A percentile compares a stretch with the other conserved stretches of the same genome.
Conservation (phyloP, 64 coral and sea anemone species). For the Stichodactyla helianthus region DNA sequence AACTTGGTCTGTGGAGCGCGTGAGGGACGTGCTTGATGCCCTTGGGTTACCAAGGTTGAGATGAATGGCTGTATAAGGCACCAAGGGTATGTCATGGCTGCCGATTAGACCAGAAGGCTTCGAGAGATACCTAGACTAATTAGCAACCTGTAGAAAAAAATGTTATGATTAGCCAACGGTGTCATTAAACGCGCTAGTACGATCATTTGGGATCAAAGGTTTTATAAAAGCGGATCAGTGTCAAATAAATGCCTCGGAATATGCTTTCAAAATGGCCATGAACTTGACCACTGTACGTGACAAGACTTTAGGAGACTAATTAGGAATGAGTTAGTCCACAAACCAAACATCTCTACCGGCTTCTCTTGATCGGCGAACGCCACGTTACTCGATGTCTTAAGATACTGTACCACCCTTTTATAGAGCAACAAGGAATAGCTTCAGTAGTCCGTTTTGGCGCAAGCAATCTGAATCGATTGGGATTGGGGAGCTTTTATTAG, state of each 20-base stretch:
- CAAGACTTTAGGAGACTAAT: not conserved
- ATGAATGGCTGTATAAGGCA: not conserved
- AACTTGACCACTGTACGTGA: not conserved
- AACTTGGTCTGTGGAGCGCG: not conserved
- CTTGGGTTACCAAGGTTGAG: not conserved
- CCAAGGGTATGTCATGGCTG: not conserved
- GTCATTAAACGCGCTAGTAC: not conserved
- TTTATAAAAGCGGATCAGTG: not conserved
- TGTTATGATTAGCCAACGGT: not conserved
- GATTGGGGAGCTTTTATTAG: not conserved
- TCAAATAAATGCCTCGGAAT: not conserved
- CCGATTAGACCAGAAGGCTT: not conserved
- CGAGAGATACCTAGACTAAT: not conserved
- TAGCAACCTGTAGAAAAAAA: not conserved
- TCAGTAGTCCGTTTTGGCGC: too few relatives aligned
- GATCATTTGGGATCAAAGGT: not conserved
- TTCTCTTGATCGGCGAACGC: not conserved
- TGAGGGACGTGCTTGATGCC: not conserved
- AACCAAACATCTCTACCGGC: not conserved
- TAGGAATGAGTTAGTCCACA: not conserved
- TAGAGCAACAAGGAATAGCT: not conserved
- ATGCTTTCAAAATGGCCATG: not conserved
- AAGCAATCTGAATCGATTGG: too few relatives aligned
- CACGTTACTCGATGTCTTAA: not conserved
- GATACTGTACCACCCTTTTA: not conserved